Percentiles rank a stretch among this genome's conserved stretches.
phyloP scores from a whole-genome alignment of 2,113 vertebrate genomes.

The Petroica traversi region DNA sequence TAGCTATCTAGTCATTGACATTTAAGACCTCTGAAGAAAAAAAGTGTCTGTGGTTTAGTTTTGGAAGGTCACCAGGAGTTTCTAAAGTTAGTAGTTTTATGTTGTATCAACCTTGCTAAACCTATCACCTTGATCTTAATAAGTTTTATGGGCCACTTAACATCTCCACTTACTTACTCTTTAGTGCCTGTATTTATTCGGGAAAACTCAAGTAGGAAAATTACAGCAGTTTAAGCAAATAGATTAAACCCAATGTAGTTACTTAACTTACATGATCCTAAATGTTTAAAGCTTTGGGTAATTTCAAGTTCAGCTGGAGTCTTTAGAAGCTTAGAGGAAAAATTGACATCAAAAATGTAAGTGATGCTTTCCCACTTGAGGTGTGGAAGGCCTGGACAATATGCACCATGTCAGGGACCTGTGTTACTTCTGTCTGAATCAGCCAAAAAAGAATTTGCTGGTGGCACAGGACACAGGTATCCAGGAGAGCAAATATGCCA shows the following conservation, averaged over 20 bases:
- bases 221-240: not conserved
- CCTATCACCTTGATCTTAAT: constrained; percentile 9
- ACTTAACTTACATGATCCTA: not conserved
- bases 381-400: not conserved
- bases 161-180: not conserved
- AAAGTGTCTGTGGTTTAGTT: not conserved
- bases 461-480: not conserved
- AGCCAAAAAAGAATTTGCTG: not conserved
- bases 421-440: not conserved
- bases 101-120: not conserved
- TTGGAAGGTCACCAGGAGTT: not conserved
- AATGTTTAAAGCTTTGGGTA: not conserved
- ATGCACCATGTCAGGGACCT: not conserved
- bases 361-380: not conserved
- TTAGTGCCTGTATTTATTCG: not conserved
- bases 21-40: not conserved
- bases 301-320: not conserved
- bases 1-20: not conserved
- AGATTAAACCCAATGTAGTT: not conserved
- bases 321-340: not conserved
- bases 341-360: accelerated
- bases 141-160: not conserved
- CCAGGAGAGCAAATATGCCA: not conserved
- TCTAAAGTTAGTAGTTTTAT: not conserved
- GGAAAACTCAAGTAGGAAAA: not conserved